Percentiles rank a stretch among this genome's conserved stretches.
Evolutionary conservation across 2,113 vertebrate species (phyloP).

Genomic region (Chaetops frenatus): DNA sequence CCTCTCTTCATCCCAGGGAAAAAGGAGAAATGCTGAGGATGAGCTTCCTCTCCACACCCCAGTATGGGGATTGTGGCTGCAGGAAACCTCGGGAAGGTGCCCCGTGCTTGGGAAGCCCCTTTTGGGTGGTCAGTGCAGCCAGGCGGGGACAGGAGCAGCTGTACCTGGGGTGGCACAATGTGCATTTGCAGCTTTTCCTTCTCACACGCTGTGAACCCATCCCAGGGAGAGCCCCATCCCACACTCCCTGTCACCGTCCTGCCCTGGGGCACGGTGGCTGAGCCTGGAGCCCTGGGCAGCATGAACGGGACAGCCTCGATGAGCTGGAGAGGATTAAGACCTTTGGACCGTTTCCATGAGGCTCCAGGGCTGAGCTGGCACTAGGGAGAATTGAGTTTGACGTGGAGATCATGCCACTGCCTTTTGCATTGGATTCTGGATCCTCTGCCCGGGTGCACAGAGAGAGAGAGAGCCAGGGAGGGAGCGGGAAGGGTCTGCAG

Average conservation of each 20-base stretch:
- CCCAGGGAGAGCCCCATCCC: background rate
- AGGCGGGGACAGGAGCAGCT: background rate
- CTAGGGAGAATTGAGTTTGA: conserved; percentile 26
- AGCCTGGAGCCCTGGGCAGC: background rate
- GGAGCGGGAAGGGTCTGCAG: background rate
- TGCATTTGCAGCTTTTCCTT: background rate
- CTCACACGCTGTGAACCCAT: accelerated
- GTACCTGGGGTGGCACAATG: accelerated
- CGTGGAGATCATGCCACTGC: background rate
- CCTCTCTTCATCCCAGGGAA: background rate
- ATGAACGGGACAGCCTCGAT: background rate
- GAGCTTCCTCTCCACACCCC: background rate
- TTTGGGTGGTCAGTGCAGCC: accelerated
- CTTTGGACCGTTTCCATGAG: conserved; percentile 9
- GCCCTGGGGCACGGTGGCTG: background rate
- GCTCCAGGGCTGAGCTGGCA: conserved; percentile 21
- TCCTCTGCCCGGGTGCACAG: background rate
- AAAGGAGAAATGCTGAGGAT: background rate
- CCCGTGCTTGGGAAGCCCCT: accelerated
- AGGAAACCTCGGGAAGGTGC: accelerated
- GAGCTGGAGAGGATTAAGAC: background rate
- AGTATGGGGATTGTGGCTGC: accelerated
- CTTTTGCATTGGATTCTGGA: background rate
- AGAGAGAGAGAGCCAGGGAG: background rate
- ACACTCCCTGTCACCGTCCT: accelerated